Base-by-base conservation (phyloP, 2,888 invertebrate genomes). In the Drosophila meridiana region DNA sequence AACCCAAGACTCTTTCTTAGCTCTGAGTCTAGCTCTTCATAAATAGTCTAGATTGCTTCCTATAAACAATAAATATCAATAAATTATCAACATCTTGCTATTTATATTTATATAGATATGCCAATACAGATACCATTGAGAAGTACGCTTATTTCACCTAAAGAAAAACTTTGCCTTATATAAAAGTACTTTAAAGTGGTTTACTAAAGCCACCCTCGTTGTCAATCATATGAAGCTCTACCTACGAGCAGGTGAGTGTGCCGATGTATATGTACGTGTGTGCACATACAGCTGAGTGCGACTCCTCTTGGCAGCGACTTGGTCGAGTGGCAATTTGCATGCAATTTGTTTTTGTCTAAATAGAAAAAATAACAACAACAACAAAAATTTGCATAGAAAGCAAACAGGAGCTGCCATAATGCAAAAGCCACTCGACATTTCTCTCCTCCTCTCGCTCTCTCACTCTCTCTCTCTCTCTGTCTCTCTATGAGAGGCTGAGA, bases 321-420 rank as follows among this genome's bases (percentile, higher is more conserved):
- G 75, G 78, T 89, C 73, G 68, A 86, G 85, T 89, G 88, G 88
- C 88, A 89, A 86, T 86, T 86, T 86, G 90, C 85, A 87, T 86
- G 85, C 85, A 89, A 89, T 85, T 85, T 89, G 86, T 80, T 82
- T 82, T 65, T 83, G 72, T 73, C 85, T 70, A 74, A 75, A 78
- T 71, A 67, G 62, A 80, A 59, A 59, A 45, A 26, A 53, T 43
- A 71, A 32, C 8, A 34, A 50, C 8, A 34, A 50, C n/a, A 48
- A 47, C 13, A 28, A n/a, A 32, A 52, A 86, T 89, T 86, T 85
- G 78, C 85, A 86, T 86, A 69, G 69, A 57, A 57, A 68, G 68
- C 69, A 57, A 36, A 78, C 45, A 30, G 45, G 26, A 58, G 58
- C 74, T 71, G 85, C 65, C 79, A 76, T 87, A 89, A 89, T 86